phyloP scores from a whole-genome alignment of 2,113 vertebrate species.

The Saguinus imperator region DNA sequence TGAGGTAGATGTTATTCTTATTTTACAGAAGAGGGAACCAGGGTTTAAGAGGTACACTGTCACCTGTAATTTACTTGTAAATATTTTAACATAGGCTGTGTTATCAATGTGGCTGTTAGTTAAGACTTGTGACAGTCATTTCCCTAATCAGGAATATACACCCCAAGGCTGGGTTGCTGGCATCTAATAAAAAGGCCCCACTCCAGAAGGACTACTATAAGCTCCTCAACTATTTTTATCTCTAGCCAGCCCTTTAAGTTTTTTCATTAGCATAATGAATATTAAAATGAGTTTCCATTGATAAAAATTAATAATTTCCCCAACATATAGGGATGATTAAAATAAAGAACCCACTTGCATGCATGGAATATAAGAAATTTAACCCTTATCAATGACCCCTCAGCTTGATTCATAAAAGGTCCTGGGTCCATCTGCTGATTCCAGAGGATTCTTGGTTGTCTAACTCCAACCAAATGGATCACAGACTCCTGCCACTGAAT shows the following conservation, averaged over 20 bases:
- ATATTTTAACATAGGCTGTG: background rate
- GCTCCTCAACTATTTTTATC: constrained; percentile 37
- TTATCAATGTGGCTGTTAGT: background rate
- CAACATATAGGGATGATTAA: background rate
- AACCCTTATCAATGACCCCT: too few species aligned
- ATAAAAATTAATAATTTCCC: background rate
- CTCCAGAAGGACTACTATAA: background rate
- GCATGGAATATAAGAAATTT: background rate
- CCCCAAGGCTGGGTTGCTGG: background rate
- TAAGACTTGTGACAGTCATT: background rate
- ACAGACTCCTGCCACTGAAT: background rate
- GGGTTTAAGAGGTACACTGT: background rate
- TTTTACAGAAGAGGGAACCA: background rate
- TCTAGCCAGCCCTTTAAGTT: background rate
- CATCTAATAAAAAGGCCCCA: background rate
- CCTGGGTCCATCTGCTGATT: background rate
- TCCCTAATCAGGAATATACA: background rate
- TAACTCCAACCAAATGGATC: background rate
- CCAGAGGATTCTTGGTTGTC: background rate
- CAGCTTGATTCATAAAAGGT: background rate
- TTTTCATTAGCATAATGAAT: constrained; percentile 15
- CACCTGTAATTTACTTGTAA: background rate
- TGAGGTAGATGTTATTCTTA: background rate
- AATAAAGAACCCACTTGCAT: background rate
- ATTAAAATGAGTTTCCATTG: background rate